Evolutionary conservation across 2,113 vertebrate species (phyloP).

Genomic region (Pandion haliaetus): DNA sequence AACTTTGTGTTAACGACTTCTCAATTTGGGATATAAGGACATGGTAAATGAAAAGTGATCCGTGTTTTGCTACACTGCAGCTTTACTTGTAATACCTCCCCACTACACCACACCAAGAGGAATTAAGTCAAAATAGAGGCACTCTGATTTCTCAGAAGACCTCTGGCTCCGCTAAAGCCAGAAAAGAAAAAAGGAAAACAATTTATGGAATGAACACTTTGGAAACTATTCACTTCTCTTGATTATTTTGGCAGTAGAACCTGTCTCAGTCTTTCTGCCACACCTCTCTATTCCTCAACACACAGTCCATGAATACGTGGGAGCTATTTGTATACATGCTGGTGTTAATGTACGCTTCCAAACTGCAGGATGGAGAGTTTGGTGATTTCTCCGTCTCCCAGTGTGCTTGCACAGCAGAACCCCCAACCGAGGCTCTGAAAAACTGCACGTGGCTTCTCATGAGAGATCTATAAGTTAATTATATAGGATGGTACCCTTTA

Average conservation of each 20-base stretch:
- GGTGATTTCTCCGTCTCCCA: background rate
- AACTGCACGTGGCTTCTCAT: background rate
- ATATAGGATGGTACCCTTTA: background rate
- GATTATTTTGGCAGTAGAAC: conserved; percentile 33
- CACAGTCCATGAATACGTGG: background rate
- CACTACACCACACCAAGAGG: background rate
- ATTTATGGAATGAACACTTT: conserved; percentile 48
- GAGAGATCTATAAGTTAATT: background rate
- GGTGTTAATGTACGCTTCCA: background rate
- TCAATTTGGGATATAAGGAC: background rate
- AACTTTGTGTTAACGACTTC: background rate
- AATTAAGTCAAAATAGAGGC: background rate
- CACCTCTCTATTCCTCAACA: background rate
- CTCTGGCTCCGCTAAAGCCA: background rate
- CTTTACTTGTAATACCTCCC: background rate
- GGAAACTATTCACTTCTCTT: conserved; percentile 31
- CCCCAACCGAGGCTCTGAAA: background rate
- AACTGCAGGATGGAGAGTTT: background rate
- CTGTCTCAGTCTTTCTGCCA: background rate
- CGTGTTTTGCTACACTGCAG: background rate
- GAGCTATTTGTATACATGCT: background rate
- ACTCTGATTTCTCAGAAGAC: background rate
- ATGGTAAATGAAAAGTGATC: background rate
- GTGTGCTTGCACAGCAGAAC: background rate
- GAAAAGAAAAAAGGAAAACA: background rate